These are phyloP conservation scores for Tipula confusa DNA, from an alignment of 2,888 invertebrate species.

Conservation along the genomic window DNA sequence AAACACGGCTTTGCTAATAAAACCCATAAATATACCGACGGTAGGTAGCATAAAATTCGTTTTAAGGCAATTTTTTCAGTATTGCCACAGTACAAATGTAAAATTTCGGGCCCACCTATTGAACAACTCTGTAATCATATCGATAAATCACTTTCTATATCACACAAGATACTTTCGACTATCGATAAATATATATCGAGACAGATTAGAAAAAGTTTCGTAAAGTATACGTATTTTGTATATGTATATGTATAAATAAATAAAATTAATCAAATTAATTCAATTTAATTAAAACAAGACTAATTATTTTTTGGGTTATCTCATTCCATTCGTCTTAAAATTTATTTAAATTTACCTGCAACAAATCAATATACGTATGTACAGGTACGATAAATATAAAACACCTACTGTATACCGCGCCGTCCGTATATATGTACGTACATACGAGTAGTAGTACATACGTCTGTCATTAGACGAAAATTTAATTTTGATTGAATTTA, in stretches of 20 bases:
- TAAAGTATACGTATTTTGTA: neutral
- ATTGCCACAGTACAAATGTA: too few relatives aligned
- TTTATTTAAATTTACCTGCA: constrained; percentile 9
- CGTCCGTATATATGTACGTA: neutral
- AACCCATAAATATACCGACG: too few relatives aligned
- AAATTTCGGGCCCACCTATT: too few relatives aligned
- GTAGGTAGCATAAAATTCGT: too few relatives aligned
- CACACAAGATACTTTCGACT: neutral
- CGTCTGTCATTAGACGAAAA: neutral
- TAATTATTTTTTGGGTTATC: neutral
- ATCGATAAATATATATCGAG: neutral
- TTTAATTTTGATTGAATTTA: neutral
- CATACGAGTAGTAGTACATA: neutral
- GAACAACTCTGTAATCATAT: too few relatives aligned
- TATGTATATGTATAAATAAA: neutral
- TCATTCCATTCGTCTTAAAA: neutral
- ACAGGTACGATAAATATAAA: neutral
- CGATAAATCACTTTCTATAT: neutral
- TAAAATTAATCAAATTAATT: constrained; percentile 3
- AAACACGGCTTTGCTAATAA: too few relatives aligned
- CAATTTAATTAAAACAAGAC: neutral
- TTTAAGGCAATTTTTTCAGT: too few relatives aligned
- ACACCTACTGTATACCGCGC: neutral
- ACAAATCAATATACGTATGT: neutral
- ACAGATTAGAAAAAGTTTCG: neutral